Percentiles rank a stretch among this genome's conserved stretches.
Evolutionary conservation across 2,888 invertebrate genomes (phyloP).

Genomic region (Megamerina dolium): DNA sequence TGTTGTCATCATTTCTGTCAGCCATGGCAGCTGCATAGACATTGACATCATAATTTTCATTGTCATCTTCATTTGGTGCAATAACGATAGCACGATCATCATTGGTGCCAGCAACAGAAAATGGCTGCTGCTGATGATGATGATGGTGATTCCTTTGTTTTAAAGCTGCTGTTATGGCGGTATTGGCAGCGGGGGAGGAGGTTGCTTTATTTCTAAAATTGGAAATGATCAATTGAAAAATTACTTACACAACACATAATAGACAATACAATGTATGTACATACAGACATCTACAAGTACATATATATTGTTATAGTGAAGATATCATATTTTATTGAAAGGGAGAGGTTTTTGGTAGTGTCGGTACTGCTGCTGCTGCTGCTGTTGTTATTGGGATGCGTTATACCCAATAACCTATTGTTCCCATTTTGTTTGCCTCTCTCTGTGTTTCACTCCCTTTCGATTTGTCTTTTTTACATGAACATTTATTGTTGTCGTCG

Average conservation of each 20-base stretch:
- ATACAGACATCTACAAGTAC: no score
- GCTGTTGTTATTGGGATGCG: neutral
- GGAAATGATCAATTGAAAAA: conserved; percentile 9
- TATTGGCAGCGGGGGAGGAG: conserved; percentile 16
- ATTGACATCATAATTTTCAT: conserved; percentile 9
- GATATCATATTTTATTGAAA: neutral
- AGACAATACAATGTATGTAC: no score
- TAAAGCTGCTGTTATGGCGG: no score
- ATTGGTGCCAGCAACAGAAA: conserved; percentile 20
- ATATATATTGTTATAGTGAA: neutral
- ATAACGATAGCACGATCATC: conserved; percentile 3
- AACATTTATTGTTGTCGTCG: conserved; percentile 13
- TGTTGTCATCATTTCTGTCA: conserved; percentile 10
- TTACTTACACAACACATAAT: conserved; percentile 7
- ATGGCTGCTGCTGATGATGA: no score
- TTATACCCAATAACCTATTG: conserved; percentile 19
- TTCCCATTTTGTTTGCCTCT: conserved; percentile 8
- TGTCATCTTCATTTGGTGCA: conserved; percentile 16
- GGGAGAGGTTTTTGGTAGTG: neutral
- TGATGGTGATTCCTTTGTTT: no score
- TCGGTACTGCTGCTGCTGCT: conserved; percentile 2
- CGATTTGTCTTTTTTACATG: neutral
- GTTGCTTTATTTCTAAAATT: conserved; percentile 27
- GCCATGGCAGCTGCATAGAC: neutral
- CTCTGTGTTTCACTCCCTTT: neutral